Evolutionary conservation across 2,797 vertebrate genomes (phyloP).

Genomic region (Spinus pinus): DNA sequence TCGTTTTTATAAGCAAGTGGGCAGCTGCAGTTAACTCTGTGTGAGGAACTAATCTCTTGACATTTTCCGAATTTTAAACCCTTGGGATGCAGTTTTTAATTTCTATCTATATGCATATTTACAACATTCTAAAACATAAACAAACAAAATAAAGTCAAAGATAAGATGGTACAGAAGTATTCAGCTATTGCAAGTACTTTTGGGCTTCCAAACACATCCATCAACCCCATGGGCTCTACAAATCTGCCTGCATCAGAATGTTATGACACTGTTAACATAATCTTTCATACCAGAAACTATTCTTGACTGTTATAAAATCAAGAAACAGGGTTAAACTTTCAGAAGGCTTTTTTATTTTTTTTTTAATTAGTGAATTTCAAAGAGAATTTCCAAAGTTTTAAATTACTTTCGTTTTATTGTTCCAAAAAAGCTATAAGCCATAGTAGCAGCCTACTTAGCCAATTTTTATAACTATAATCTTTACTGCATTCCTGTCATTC

Average conservation of each 20-base stretch:
- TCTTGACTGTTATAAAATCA: neutral
- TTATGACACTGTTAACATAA: neutral
- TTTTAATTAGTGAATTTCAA: neutral
- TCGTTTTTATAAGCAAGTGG: conserved; percentile 46
- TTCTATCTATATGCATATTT: neutral
- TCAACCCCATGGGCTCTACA: neutral
- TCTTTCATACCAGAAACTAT: neutral
- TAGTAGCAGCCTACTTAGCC: neutral
- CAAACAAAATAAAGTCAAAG: conserved; percentile 6
- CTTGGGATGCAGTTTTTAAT: neutral
- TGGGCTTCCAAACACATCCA: neutral
- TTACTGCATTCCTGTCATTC: neutral
- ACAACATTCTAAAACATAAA: conserved; percentile 17
- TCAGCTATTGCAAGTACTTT: neutral
- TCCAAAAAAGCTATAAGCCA: neutral
- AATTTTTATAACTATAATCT: neutral
- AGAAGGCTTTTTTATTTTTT: neutral
- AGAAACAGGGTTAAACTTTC: neutral
- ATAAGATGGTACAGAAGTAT: neutral
- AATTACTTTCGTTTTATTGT: neutral
- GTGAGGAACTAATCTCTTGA: neutral
- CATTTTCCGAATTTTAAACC: conserved; percentile 4
- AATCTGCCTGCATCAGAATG: neutral
- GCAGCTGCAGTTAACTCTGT: neutral
- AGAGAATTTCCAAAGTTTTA: neutral